Evolutionary conservation across 1,140 invertebrate genomes (phyloP).

Genomic region (Oryzaephilus surinamensis): DNA sequence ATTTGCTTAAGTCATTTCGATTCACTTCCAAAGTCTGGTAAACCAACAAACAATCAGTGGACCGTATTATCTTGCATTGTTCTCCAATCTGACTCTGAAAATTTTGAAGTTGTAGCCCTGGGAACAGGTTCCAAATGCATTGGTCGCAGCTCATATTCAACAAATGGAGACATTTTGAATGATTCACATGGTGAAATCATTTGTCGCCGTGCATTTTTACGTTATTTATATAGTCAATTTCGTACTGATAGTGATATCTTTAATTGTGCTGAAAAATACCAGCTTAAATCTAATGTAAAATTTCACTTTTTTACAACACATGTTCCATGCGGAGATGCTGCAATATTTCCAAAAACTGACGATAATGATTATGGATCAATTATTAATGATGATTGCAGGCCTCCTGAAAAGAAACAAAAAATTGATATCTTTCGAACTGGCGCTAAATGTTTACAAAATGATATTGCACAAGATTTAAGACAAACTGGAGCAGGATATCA

Average conservation of each 20-base stretch:
- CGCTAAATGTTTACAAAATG: slow-evolving; percentile 64
- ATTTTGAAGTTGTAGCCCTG: slow-evolving; percentile 59
- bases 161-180: slow-evolving; percentile 60
- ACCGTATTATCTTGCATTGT: slow-evolving; percentile 70
- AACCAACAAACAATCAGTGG: slow-evolving; percentile 65
- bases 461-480: slow-evolving; percentile 44
- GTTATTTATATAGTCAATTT: slow-evolving; percentile 63
- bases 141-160: slow-evolving; percentile 56
- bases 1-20: slow-evolving; percentile 51
- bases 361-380: slow-evolving; percentile 30
- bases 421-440: slow-evolving; percentile 73
- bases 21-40: slow-evolving; percentile 65
- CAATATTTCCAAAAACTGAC: slow-evolving; percentile 60
- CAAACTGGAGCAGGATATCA: slow-evolving; percentile 55
- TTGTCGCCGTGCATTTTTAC: slow-evolving; percentile 66
- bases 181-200: slow-evolving; percentile 91
- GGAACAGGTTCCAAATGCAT: slow-evolving; percentile 89
- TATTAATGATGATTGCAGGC: slow-evolving; percentile 15
- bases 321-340: slow-evolving; percentile 88
- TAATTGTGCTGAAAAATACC: slow-evolving; percentile 23
- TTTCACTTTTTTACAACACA: slow-evolving; percentile 85
- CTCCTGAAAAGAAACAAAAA: slow-evolving; percentile 31
- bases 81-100: slow-evolving; percentile 38
- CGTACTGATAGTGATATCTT: slow-evolving; percentile 34
- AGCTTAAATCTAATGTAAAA: slow-evolving; percentile 47